Percentiles rank a stretch among this genome's conserved stretches.
Evolutionary conservation across 2,797 vertebrate genomes (phyloP).

Genomic region (Podarcis siculus): DNA sequence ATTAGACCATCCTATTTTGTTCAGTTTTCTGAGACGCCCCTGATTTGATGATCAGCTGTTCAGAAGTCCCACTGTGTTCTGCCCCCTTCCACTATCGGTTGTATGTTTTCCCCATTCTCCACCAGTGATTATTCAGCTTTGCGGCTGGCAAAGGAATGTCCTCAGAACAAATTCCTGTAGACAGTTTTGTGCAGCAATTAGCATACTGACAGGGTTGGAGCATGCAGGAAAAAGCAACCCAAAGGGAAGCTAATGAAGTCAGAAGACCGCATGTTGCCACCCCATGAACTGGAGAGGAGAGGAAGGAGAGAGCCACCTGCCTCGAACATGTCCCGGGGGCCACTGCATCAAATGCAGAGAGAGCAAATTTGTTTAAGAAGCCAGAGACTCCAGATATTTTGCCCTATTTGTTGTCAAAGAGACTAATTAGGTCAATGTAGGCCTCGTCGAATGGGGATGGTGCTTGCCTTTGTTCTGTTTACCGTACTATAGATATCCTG

Average conservation of each 20-base stretch:
- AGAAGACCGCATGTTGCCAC: constrained; percentile 67
- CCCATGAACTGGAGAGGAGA: constrained; percentile 45
- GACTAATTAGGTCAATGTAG: constrained; percentile 65
- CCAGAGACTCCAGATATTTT: constrained; percentile 29
- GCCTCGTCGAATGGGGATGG: constrained; percentile 22
- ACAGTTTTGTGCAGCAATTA: constrained; percentile 60
- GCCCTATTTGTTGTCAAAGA: constrained; percentile 37
- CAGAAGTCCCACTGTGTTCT: too few relatives aligned
- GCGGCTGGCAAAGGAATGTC: background rate
- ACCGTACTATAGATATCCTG: background rate
- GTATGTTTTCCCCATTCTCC: background rate
- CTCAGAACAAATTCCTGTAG: constrained; percentile 31
- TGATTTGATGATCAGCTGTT: background rate
- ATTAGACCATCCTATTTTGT: background rate
- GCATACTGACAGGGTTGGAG: constrained; percentile 31
- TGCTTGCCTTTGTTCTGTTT: constrained; percentile 19
- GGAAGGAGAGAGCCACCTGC: constrained; percentile 62
- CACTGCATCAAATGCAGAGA: constrained; percentile 38
- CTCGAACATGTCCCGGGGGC: constrained; percentile 51
- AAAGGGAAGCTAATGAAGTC: constrained; percentile 71
- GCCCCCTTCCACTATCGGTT: background rate
- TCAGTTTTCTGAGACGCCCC: background rate
- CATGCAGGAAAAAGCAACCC: constrained; percentile 52
- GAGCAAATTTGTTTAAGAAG: constrained; percentile 33
- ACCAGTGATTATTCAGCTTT: background rate